phyloP scores from a whole-genome alignment of 2,113 vertebrate species.

The Picathartes gymnocephalus region DNA sequence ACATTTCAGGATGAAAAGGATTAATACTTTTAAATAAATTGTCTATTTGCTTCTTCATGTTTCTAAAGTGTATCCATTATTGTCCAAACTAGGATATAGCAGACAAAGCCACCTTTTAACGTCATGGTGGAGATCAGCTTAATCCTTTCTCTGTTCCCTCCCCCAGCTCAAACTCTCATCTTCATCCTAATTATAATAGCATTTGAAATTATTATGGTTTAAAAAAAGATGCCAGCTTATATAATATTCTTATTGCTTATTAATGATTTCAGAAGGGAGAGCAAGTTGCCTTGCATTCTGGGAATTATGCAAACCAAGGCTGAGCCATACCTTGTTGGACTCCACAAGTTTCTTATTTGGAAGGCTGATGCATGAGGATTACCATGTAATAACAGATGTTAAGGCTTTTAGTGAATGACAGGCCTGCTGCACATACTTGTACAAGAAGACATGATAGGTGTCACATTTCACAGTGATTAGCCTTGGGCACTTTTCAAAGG shows the following conservation, averaged over 20 bases:
- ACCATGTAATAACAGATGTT: constrained; percentile 49
- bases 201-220: constrained; percentile 60
- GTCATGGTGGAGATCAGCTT: constrained; percentile 43
- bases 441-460: neutral
- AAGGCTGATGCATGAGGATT: constrained; percentile 41
- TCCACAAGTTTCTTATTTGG: constrained; percentile 3
- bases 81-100: neutral
- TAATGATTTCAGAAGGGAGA: constrained; percentile 53
- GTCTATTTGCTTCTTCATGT: neutral
- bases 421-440: neutral
- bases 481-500: constrained; percentile 43
- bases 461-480: constrained; percentile 43
- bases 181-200: constrained; percentile 64
- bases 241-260: constrained; percentile 69
- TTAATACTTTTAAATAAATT: constrained; percentile 48
- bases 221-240: constrained; percentile 61
- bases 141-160: constrained; percentile 44
- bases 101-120: constrained; percentile 40
- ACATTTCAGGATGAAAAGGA: constrained; percentile 25
- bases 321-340: constrained; percentile 50
- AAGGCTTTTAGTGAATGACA: constrained; percentile 46
- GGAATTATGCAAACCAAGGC: constrained; percentile 50
- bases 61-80: neutral
- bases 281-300: constrained; percentile 34
- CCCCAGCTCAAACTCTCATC: constrained; percentile 54